phyloP scores from a whole-genome alignment of 2,888 invertebrate species.

The Harpalus rufipes region DNA sequence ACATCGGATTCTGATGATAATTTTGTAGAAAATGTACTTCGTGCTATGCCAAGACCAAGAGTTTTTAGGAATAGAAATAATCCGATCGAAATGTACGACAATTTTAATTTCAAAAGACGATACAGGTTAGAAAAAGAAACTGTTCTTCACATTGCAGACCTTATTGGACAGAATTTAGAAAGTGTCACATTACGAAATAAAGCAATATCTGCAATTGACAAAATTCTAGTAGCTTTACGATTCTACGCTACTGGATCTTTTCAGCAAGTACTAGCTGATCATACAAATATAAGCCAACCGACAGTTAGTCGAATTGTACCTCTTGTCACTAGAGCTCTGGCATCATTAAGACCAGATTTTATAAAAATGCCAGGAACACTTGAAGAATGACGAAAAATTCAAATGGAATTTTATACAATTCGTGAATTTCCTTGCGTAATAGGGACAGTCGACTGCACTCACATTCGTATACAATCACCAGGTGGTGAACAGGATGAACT shows the following conservation, averaged over 20 bases:
- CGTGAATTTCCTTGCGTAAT: slow-evolving; percentile 38
- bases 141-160: not conserved
- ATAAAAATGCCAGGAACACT: not conserved
- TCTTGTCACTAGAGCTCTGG: not conserved
- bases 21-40: slow-evolving; percentile 11
- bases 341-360: not conserved
- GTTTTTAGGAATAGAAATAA: not conserved
- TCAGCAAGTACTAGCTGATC: not conserved
- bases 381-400: not conserved
- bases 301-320: not conserved
- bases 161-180: not conserved
- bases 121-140: slow-evolving; percentile 17
- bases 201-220: not conserved
- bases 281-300: not conserved
- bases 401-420: slow-evolving; percentile 51
- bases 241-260: slow-evolving; percentile 25
- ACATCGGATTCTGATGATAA: slow-evolving; percentile 6
- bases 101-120: slow-evolving; percentile 15
- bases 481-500: slow-evolving; percentile 70
- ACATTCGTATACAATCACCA: slow-evolving; percentile 68
- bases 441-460: slow-evolving; percentile 68
- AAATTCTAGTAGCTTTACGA: slow-evolving; percentile 10
- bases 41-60: slow-evolving; percentile 1
- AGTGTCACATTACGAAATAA: not conserved
- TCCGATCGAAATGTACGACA: not conserved